Evolutionary conservation across 2,797 vertebrate species (phyloP), one percentile per base, ranked within the genome.

Genomic region (Denticeps clupeoides): DNA sequence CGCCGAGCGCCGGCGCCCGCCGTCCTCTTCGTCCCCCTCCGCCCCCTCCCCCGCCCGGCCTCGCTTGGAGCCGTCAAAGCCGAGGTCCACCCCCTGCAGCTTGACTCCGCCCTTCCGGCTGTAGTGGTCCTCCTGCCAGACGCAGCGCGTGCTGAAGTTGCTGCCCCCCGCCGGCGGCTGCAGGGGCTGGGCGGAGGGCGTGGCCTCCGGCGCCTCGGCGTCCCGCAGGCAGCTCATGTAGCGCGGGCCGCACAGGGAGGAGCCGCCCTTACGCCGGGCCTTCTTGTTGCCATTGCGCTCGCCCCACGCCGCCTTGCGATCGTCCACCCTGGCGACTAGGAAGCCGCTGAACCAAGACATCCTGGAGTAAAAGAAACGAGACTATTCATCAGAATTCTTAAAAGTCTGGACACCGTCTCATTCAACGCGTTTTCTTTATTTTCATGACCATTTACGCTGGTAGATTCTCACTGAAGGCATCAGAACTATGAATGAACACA

Each of bases 261-360:
- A 82, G 62, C 77, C 75, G 64, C 82, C 77, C 26, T 81, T 87
- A 52, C 84, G 86, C 45, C 84, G 60, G 15, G 80, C 74, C 70
- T 87, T 93, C 70, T 87, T 93, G 69, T 90, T 90, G 63, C 92
- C 93, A 47, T 93, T 94, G 72, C 89, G 88, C 51, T 98, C 93
- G 26, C 91, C 92, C 92, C 93, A 95, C 64, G 90, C 87, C 1
- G 88, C 93, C 74, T 93, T 97, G 59, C 86, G 80, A 51, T 94
- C 87, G 21, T 95, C 90, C 75, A 89, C 88, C 69, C 88, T 88
- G 69, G 88, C 82, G 47, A 83, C 84, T 62, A 95, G 81, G 80
- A 94, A 85, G 67, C 85, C 84, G 52, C 88, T 89, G 85, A 91
- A 90, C 92, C 93, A 97, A 61, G 93, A 97, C 93, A 97, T 97